Percentiles rank a stretch among this genome's conserved stretches.
These are phyloP conservation scores for Heterodera schachtii DNA, from an alignment of 1,140 invertebrate genomes.

Conservation along the genomic window DNA sequence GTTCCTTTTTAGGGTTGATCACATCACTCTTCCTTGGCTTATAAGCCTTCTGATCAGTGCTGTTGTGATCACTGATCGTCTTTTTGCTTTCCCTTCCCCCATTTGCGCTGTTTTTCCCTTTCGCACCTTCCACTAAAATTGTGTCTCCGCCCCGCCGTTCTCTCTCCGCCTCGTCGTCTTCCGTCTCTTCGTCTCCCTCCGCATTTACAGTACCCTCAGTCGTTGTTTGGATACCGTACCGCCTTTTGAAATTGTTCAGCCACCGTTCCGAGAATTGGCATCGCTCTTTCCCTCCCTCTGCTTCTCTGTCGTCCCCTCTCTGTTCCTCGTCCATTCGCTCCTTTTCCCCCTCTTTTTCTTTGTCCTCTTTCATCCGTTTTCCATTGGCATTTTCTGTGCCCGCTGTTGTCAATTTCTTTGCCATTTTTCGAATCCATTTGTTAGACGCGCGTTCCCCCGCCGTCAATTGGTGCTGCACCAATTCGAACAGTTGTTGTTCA, in stretches of 20 bases:
- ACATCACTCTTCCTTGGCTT: no score
- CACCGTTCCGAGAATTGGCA: constrained; percentile 57
- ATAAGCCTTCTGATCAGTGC: no score
- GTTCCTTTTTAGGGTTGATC: no score
- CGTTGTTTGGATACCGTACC: constrained; percentile 44
- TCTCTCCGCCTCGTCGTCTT: constrained; percentile 11
- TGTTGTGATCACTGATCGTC: no score
- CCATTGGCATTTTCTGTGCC: constrained; percentile 22
- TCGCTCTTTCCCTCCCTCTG: constrained; percentile 15
- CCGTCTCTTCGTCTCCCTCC: not conserved
- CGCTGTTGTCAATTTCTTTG: constrained; percentile 37
- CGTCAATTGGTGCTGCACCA: constrained; percentile 40
- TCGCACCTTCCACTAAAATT: constrained; percentile 1
- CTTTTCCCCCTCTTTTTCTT: constrained; percentile 9
- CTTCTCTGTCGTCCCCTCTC: not conserved
- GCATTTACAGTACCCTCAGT: not conserved
- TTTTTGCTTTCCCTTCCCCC: not conserved
- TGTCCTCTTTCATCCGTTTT: not conserved
- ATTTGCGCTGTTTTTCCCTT: not conserved
- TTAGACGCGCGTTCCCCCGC: constrained; percentile 42
- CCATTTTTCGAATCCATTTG: constrained; percentile 53
- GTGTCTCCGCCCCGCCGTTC: constrained; percentile 7
- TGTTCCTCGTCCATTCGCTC: not conserved
- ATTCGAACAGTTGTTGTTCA: constrained; percentile 49
- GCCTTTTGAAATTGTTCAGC: constrained; percentile 54